phyloP scores from a whole-genome alignment of 2,888 invertebrate species.

The Tricholauxania praeusta region DNA sequence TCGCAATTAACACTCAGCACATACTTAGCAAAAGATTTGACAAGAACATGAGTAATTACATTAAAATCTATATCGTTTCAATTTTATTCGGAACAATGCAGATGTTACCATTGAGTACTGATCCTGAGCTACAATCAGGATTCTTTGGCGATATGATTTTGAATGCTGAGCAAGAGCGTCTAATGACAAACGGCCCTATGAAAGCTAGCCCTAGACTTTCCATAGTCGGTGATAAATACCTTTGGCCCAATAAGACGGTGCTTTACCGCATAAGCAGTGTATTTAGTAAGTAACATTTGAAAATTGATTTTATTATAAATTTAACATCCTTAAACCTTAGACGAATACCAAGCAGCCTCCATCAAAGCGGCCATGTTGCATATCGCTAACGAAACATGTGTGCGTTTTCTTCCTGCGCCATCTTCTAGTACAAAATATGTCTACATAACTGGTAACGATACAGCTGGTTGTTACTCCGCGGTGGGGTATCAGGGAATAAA shows the following conservation, averaged over 20 bases:
- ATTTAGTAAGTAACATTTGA: slow-evolving; percentile 41
- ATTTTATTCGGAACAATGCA: not conserved
- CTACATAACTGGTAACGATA: slow-evolving; percentile 23
- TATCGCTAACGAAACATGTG: slow-evolving; percentile 46
- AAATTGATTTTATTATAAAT: not conserved
- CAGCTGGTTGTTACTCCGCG: slow-evolving; percentile 79
- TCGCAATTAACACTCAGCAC: not conserved
- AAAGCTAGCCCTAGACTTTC: not conserved
- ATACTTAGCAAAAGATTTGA: not conserved
- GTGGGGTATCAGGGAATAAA: slow-evolving; percentile 74
- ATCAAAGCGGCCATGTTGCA: slow-evolving; percentile 43
- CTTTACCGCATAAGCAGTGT: slow-evolving; percentile 44
- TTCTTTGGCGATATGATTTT: slow-evolving; percentile 34
- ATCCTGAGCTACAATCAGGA: slow-evolving; percentile 5
- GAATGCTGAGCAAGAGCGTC: slow-evolving; percentile 25
- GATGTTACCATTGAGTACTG: not conserved
- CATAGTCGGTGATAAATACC: not conserved
- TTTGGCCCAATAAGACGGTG: slow-evolving; percentile 38
- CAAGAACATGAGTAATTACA: not conserved
- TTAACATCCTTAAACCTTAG: not conserved
- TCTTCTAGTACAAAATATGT: slow-evolving; percentile 14
- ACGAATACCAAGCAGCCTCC: slow-evolving; percentile 3
- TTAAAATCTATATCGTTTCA: not conserved
- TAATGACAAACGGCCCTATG: not conserved
- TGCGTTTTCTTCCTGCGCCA: slow-evolving; percentile 43